Evolutionary conservation across 2,888 invertebrate species (phyloP), one percentile per base, ranked within the genome.

Genomic region (Papilio demoleus): DNA sequence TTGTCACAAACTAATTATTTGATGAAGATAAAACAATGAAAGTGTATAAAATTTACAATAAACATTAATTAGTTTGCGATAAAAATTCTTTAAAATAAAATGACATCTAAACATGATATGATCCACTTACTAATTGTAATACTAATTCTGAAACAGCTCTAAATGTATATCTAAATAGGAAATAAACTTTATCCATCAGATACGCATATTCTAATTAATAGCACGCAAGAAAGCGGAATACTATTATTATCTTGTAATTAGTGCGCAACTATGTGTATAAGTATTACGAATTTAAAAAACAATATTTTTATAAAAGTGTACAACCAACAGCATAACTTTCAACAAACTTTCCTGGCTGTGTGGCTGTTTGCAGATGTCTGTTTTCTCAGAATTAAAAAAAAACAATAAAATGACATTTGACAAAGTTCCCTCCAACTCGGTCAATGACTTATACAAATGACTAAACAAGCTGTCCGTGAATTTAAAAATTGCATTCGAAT

Each of bases 341-440:
- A n/a, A n/a, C n/a, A n/a, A n/a, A n/a, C n/a, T n/a, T n/a, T n/a
- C n/a, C n/a, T n/a, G n/a, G n/a, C n/a, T 31, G 9, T 31, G 53
- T 60, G 60, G 38, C 38, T 9, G 38, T 38, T 60, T 60, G 24
- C 40, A 60, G 40, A 60, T 60, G 38, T 60, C 14, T 45, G 14
- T 6, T 31, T 62, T 6, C 12, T 11, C 1, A 42, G 24, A 42
- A 61, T 36, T 40, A 17, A 50, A 9, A 36, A 24, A 53, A 56
- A 66, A 59, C 59, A 65, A 24, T 9, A 24, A 60, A 60, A 22
- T 53, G 40, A 67, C 67, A 61, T 68, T 42, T 68, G 62, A 56
- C 67, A 62, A 45, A 59, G 45, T 59, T 59, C 64, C 68, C 68
- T 45, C 59, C 58, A 50, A 68, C 3, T 9, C 47, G 68, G 68